Base-by-base conservation (phyloP, 2,797 vertebrate genomes). In the Gallinago solitaria region DNA sequence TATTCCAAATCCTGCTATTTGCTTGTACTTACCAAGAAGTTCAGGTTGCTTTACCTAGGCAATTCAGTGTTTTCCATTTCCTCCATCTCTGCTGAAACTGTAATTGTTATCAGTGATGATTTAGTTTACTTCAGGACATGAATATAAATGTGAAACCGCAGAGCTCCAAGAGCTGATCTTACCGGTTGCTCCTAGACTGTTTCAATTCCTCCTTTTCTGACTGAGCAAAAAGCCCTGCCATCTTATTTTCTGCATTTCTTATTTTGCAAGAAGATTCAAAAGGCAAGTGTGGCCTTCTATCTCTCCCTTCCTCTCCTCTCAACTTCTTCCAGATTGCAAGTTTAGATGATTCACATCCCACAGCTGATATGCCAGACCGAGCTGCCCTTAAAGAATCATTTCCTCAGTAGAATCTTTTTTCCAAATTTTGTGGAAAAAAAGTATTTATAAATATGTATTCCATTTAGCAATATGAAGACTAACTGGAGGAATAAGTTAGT, bases 321-420 rank as follows among this genome's bases (percentile, higher is more conserved):
- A 59, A 16, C 0, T 0, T 78, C 37, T 64, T 65, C 45, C 24
- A 50, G 30, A 39, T 39, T 50, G 28, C 0, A 0, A 65, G 6
- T 43, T 45, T 54, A 56, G 35, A 7, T n/a, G 70, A 12, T 10
- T 90, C 74, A 32, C 25, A 32, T 60, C 63, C n/a, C 39, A 6
- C n/a, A 64, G 28, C 8, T 74, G 60, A 18, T 63, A 33, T 0
- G 3, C n/a, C 67, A 41, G 28, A 21, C 28, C 11, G 21, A 64
- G 32, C 61, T 83, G 12, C 4, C 2, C 39, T 77, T 64, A n/a
- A 54, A 54, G 23, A 61, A 33, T 33, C 2, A 32, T 60, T n/a
- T 83, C 14, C 10, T 83, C 2, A 5, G 45, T n/a, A 35, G 24
- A 85, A 63, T 10, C 1, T 4, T 28, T 25, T 30, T 81, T 48